Percentiles rank a stretch among this genome's conserved stretches.
These are phyloP conservation scores for Enhydra lutris DNA, from an alignment of 2,113 vertebrate species.

Conservation along the genomic window DNA sequence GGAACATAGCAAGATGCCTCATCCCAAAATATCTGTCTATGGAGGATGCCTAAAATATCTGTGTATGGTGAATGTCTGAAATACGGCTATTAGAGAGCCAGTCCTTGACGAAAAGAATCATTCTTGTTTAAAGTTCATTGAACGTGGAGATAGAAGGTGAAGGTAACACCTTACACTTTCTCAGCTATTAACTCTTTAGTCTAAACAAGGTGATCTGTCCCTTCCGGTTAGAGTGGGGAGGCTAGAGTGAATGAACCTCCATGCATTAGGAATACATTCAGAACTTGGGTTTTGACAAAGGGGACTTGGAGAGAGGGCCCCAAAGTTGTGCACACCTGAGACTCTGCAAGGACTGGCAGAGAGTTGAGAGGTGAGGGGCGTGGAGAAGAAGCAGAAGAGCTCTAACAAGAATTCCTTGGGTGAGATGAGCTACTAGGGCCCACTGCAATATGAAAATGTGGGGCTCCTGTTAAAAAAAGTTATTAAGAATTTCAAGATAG, in stretches of 20 bases:
- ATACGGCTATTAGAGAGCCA: neutral
- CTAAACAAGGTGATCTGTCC: neutral
- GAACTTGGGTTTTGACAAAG: neutral
- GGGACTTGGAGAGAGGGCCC: neutral
- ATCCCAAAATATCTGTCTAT: neutral
- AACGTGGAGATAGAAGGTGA: neutral
- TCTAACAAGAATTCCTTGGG: neutral
- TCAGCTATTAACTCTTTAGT: neutral
- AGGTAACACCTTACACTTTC: neutral
- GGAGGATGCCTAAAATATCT: neutral
- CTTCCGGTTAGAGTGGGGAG: neutral
- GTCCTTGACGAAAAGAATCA: neutral
- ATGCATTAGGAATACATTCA: neutral
- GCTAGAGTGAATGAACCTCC: neutral
- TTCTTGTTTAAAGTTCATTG: neutral
- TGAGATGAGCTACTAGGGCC: neutral
- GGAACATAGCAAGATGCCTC: neutral
- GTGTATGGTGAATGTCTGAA: neutral
- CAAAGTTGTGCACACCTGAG: neutral
- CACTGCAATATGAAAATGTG: neutral
- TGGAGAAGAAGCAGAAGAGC: neutral
- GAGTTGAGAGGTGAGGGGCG: neutral
- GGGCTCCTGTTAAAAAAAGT: neutral
- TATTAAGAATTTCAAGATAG: neutral
- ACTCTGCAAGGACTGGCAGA: neutral